A percentile compares a stretch with the other conserved stretches of the same genome.
Evolutionary conservation across 2,888 invertebrate genomes (phyloP).

Genomic region (Athalia rosae): DNA sequence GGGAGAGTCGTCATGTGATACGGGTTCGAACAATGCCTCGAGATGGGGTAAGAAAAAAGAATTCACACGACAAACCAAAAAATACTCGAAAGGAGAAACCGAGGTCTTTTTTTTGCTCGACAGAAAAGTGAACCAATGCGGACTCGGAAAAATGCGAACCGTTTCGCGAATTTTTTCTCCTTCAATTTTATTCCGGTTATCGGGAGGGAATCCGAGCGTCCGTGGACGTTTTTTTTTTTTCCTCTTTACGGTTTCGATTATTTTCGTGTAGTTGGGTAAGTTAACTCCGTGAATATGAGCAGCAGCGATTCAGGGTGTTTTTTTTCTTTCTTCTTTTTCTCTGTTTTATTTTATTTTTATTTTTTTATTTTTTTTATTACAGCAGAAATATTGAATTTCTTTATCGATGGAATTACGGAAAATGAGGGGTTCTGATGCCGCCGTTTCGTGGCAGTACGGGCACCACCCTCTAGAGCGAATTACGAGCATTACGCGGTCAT

Average conservation of each 20-base stretch:
- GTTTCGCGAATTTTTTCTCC: not conserved
- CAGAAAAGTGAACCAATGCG: too few relatives aligned
- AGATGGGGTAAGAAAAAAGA: not conserved
- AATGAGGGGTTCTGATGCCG: slow-evolving; percentile 41
- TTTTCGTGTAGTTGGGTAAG: too few relatives aligned
- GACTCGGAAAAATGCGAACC: not conserved
- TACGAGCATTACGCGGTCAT: slow-evolving; percentile 56
- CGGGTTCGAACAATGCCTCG: too few relatives aligned
- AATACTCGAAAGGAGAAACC: slow-evolving; percentile 3
- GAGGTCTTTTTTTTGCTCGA: not conserved
- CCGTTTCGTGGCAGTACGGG: not conserved
- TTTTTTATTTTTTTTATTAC: slow-evolving; percentile 58
- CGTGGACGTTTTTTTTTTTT: too few relatives aligned
- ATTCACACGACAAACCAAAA: not conserved
- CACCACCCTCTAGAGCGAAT: slow-evolving; percentile 6
- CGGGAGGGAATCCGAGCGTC: too few relatives aligned
- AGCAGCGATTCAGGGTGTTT: too few relatives aligned
- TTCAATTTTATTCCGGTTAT: not conserved
- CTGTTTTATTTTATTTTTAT: too few relatives aligned
- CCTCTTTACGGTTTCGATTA: too few relatives aligned
- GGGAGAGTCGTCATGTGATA: too few relatives aligned
- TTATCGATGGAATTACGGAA: slow-evolving; percentile 64
- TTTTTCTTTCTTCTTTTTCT: too few relatives aligned
- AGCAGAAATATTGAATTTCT: slow-evolving; percentile 68
- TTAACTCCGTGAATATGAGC: too few relatives aligned